A percentile compares a stretch with the other conserved stretches of the same genome.
These are phyloP conservation scores for Agrypnia vestita DNA, from an alignment of 1,140 invertebrate species.

Conservation along the genomic window DNA sequence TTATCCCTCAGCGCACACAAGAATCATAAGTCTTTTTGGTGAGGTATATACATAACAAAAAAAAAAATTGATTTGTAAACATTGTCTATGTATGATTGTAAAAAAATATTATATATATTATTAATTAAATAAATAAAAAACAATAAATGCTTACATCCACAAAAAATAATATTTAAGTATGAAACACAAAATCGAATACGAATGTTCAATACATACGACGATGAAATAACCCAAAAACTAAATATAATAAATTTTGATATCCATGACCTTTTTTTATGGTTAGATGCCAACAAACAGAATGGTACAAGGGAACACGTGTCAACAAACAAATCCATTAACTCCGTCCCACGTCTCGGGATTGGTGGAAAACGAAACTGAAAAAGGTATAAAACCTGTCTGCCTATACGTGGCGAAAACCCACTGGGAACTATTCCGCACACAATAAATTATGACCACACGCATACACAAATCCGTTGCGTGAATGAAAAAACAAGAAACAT, in stretches of 20 bases:
- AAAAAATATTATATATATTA: too few relatives aligned
- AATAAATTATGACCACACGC: conserved; percentile 29
- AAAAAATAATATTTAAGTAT: too few relatives aligned
- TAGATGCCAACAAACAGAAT: background rate
- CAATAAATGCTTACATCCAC: too few relatives aligned
- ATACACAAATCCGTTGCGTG: background rate
- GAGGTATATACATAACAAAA: too few relatives aligned
- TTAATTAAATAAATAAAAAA: too few relatives aligned
- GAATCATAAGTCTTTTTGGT: too few relatives aligned
- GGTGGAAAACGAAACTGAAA: conserved; percentile 4
- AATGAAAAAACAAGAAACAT: conserved; percentile 18
- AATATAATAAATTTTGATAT: conserved; percentile 1
- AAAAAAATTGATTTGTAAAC: too few relatives aligned
- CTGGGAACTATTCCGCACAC: background rate
- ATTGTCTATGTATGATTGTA: too few relatives aligned
- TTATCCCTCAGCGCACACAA: too few relatives aligned
- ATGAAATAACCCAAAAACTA: background rate
- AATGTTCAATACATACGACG: background rate
- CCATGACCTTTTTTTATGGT: conserved; percentile 7
- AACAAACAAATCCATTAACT: conserved; percentile 42
- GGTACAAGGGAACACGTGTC: conserved; percentile 8
- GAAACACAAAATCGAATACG: too few relatives aligned
- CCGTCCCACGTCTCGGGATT: background rate
- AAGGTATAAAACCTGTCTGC: conserved; percentile 5
- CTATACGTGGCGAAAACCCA: background rate